Conservation (phyloP, 2,797 vertebrate genomes). For the Alcedo atthis region DNA sequence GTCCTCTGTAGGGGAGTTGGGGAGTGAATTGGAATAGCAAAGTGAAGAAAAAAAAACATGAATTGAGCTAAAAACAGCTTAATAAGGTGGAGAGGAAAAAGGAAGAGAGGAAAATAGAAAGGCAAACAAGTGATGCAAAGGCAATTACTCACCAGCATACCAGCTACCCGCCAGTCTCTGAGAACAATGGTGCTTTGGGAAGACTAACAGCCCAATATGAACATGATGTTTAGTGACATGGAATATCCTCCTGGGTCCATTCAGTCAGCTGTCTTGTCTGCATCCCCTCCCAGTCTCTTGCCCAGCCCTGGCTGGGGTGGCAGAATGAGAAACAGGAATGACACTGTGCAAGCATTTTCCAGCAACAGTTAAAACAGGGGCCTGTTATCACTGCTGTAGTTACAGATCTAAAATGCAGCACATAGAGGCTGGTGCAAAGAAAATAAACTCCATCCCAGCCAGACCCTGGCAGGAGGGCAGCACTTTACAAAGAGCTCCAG, state of each 20-base stretch:
- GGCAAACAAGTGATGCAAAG: not conserved
- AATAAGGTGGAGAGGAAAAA: not conserved
- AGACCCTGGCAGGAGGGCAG: not conserved
- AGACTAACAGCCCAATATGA: not conserved
- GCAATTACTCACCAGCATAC: not conserved
- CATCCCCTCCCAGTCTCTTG: not conserved
- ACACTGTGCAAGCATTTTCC: not conserved
- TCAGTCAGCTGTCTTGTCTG: not conserved
- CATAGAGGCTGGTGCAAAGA: not conserved
- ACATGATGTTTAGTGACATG: not conserved
- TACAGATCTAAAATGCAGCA: fast-evolving
- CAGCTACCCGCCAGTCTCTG: not conserved
- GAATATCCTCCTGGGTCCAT: not conserved
- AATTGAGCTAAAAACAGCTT: not conserved
- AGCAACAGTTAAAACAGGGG: not conserved
- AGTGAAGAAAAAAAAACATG: not conserved
- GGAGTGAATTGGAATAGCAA: not conserved
- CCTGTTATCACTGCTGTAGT: not conserved
- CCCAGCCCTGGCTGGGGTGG: not conserved
- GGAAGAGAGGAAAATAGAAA: too few relatives aligned
- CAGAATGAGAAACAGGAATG: not conserved
- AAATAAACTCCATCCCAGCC: not conserved
- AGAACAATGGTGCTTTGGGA: not conserved
- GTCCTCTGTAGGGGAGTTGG: not conserved
- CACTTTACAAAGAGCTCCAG: not conserved